phyloP scores from a whole-genome alignment of 2,797 vertebrate species.

The Pangasius krempfi region DNA sequence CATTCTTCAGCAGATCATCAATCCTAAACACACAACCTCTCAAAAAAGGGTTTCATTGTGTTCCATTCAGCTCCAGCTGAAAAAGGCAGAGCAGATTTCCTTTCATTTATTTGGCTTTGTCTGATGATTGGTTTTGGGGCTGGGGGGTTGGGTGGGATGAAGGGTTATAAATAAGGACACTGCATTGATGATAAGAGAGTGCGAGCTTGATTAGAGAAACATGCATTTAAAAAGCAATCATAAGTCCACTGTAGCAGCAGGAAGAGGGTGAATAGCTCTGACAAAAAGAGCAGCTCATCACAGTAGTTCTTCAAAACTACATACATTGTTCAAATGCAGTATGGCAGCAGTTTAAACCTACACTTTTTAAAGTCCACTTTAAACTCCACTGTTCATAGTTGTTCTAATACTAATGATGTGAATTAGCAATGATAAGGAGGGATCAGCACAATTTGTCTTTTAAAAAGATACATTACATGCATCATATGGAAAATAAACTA shows the following conservation, averaged over 20 bases:
- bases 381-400: neutral
- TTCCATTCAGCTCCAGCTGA: neutral
- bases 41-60: neutral
- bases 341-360: neutral
- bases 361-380: neutral
- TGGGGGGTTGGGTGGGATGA: neutral
- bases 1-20: conserved; percentile 1
- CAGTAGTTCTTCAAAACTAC: neutral
- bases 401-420: neutral
- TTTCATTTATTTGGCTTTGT: neutral
- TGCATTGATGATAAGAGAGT: neutral
- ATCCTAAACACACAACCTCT: conserved; percentile 2
- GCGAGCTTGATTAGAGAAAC: neutral
- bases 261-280: conserved; percentile 13
- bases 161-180: neutral
- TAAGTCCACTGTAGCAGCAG: conserved; percentile 16
- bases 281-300: neutral
- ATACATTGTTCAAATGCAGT: neutral
- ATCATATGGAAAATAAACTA: neutral
- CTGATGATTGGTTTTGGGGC: neutral
- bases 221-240: neutral
- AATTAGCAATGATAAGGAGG: neutral
- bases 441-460: neutral
- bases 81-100: neutral
- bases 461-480: neutral